Conservation (phyloP, 2,797 vertebrate species). For the Onychomys leucogaster region DNA sequence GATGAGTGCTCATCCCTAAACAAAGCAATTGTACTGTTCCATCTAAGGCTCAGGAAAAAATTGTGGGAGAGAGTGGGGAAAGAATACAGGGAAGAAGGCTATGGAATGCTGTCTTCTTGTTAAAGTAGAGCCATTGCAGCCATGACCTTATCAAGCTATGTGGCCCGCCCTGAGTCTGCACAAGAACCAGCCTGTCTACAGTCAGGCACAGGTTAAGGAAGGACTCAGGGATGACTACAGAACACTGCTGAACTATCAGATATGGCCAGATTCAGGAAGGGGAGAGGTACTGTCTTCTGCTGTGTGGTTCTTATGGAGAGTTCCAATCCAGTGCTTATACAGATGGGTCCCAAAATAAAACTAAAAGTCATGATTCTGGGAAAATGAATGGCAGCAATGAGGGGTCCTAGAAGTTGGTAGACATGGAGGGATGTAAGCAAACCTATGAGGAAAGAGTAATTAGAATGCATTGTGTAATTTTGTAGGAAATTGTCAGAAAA, state of each 20-base stretch:
- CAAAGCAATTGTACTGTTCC: not conserved
- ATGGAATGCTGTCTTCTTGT: not conserved
- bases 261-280: not conserved
- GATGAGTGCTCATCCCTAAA: not conserved
- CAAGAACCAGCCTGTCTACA: not conserved
- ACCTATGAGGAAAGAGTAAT: not conserved
- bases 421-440: no score
- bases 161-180: not conserved
- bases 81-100: not conserved
- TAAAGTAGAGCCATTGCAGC: not conserved
- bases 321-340: not conserved
- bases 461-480: not conserved
- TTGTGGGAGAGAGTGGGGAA: not conserved
- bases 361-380: not conserved
- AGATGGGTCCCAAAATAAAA: not conserved
- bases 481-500: not conserved
- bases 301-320: not conserved
- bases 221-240: no score
- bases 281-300: not conserved
- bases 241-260: not conserved
- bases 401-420: not conserved
- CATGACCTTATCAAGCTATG: not conserved
- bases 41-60: not conserved
- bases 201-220: not conserved
- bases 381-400: not conserved